Evolutionary conservation across 37 sponge, comb jelly and placozoan genomes (phyloP), one percentile per base, ranked within the genome.

Genomic region (Agelas oroides): DNA sequence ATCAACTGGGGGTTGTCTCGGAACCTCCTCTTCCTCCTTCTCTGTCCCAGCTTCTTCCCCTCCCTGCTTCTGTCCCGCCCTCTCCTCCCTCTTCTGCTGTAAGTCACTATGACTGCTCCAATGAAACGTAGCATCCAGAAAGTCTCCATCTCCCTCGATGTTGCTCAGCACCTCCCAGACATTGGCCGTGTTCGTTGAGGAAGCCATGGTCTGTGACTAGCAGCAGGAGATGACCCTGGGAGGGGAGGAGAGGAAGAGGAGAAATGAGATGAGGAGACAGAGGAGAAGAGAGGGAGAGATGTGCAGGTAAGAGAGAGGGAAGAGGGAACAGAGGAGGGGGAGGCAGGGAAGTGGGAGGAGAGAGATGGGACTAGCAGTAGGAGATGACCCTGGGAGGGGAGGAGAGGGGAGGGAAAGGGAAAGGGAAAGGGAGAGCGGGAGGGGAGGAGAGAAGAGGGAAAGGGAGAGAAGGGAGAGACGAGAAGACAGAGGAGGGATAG

Each of bases 191-290:
- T 70, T 95, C 96, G 65, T 92, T 90, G 20, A 93, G 75, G 54
- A 88, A 95, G 2, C 96, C 96, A 62, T 77, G 70, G 61, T 95
- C 96, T 1, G 96, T 95, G 14, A 95, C 92, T 25, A 95, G 82
- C 27, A 89, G 52, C 52, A 91, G 90, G 28, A 95, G 89, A 25
- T 81, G 25, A 59, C 77, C 91, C 93, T 92, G 77, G 18, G 28
- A n/a, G 0, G 24, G 56, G 2, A 18, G 69, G 14, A 13, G 27
- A 13, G 14, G 5, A 13, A 61, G 62, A 13, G 62, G 27, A 61
- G 62, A 13, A 11, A 25, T 5, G 35, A 80, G 55, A 34, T 5
- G 40, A 78, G 65, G 66, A 14, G 8, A 5, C 17, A 24, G 24
- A n/a, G n/a, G n/a, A 12, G 23, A 33, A 70, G n/a, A 12, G n/a